phyloP scores from a whole-genome alignment of 2,113 vertebrate species.

The Cepphus grylle region DNA sequence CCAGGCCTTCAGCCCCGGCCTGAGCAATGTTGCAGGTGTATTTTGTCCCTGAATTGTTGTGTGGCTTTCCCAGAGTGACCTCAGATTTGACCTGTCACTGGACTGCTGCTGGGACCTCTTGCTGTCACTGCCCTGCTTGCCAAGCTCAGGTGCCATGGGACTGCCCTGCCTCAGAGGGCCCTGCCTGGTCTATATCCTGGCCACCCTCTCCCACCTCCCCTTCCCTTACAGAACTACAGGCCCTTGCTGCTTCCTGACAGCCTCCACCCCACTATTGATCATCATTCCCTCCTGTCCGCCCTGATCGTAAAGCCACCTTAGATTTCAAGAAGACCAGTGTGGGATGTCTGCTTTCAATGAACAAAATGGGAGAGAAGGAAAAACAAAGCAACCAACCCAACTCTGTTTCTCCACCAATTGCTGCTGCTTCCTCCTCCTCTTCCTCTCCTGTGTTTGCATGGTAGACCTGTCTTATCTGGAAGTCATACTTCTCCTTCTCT shows the following conservation, averaged over 20 bases:
- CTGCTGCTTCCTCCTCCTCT: constrained; percentile 18
- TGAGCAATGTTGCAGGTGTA: not conserved
- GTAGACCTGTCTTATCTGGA: constrained; percentile 41
- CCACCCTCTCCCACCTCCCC: not conserved
- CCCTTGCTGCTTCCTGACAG: not conserved
- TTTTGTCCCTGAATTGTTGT: not conserved
- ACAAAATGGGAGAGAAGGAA: not conserved
- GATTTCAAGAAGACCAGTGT: not conserved
- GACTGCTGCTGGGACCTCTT: not conserved
- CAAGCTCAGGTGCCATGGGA: fast-evolving
- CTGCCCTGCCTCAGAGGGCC: not conserved
- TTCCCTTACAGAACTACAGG: not conserved
- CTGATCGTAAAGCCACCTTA: not conserved
- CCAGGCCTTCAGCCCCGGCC: not conserved
- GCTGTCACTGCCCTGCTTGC: not conserved
- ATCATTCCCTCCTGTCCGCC: not conserved
- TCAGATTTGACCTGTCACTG: not conserved
- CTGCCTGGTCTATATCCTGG: fast-evolving
- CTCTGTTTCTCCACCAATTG: constrained; percentile 17
- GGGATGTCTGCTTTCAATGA: not conserved
- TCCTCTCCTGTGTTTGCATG: not conserved
- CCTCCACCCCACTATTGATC: not conserved
- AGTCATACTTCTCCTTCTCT: constrained; percentile 45
- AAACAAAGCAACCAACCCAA: constrained; percentile 54
- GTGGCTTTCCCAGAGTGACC: not conserved